Conservation (phyloP, 2,113 vertebrate genomes). For the Mystacornis crossleyi region DNA sequence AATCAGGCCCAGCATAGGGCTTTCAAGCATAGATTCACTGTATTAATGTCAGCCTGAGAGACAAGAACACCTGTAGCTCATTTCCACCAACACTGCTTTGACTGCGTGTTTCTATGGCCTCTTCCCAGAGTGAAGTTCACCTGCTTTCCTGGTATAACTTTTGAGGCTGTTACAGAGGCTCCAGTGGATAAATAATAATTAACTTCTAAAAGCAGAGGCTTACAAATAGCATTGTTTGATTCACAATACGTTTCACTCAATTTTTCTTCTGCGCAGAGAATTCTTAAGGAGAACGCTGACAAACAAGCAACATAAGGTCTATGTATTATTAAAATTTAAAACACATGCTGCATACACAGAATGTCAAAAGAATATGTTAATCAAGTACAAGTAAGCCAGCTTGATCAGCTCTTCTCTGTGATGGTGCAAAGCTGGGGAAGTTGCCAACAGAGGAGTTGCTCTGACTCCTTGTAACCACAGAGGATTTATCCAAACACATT, state of each 20-base stretch:
- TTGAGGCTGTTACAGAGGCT: not conserved
- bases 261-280: not conserved
- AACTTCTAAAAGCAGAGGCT: slow-evolving; percentile 12
- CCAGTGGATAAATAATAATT: slow-evolving; percentile 44
- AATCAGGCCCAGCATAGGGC: not conserved
- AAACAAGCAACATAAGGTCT: slow-evolving; percentile 52
- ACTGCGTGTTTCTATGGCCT: not conserved
- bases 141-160: not conserved
- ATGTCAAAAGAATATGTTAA: slow-evolving; percentile 62
- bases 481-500: not conserved
- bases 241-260: not conserved
- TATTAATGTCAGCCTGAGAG: not conserved
- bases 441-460: not conserved
- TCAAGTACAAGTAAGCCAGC: slow-evolving; percentile 1
- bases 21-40: not conserved
- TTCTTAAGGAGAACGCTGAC: slow-evolving; percentile 25
- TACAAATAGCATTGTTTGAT: slow-evolving; percentile 33
- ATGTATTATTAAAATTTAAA: slow-evolving; percentile 62
- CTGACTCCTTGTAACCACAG: not conserved
- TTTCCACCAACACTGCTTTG: not conserved
- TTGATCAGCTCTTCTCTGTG: slow-evolving; percentile 13
- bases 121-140: not conserved
- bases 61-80: not conserved
- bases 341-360: slow-evolving; percentile 50
- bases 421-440: slow-evolving; percentile 3